phyloP scores from a whole-genome alignment of 1,140 invertebrate genomes.

The Penaeus japonicus region DNA sequence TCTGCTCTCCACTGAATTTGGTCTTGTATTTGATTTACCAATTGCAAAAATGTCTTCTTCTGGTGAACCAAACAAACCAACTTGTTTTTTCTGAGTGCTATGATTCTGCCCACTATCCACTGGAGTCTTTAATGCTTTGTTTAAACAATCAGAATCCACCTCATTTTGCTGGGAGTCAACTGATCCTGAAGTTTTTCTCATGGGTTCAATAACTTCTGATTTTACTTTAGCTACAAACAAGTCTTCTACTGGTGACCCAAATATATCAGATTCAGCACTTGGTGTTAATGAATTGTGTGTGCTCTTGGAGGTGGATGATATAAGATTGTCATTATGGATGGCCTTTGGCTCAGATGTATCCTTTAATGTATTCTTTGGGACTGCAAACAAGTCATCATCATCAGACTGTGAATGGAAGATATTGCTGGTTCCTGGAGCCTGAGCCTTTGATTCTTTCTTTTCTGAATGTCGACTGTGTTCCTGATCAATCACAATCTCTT shows the following conservation, averaged over 20 bases:
- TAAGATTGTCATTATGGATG: neutral
- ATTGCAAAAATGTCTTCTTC: neutral
- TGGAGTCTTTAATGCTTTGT: neutral
- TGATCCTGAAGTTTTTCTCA: too few relatives aligned
- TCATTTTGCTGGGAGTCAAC: too few relatives aligned
- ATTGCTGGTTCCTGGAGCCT: neutral
- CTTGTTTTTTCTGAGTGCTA: neutral
- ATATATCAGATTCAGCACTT: neutral
- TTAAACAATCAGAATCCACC: neutral
- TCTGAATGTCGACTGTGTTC: neutral
- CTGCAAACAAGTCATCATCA: conserved; percentile 48
- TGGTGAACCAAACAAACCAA: conserved; percentile 13
- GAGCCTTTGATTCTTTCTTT: neutral
- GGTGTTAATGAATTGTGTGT: neutral
- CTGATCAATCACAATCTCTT: neutral
- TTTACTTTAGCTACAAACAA: conserved; percentile 6
- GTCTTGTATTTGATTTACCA: neutral
- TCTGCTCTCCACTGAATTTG: too few relatives aligned
- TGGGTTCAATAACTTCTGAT: neutral
- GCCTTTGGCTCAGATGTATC: neutral
- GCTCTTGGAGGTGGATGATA: neutral
- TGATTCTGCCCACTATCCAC: neutral
- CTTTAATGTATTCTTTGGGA: neutral
- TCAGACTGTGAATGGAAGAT: conserved; percentile 22
- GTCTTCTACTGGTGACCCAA: conserved; percentile 7